Evolutionary conservation across 2,797 vertebrate genomes (phyloP).

Genomic region (Hylomyscus alleni): DNA sequence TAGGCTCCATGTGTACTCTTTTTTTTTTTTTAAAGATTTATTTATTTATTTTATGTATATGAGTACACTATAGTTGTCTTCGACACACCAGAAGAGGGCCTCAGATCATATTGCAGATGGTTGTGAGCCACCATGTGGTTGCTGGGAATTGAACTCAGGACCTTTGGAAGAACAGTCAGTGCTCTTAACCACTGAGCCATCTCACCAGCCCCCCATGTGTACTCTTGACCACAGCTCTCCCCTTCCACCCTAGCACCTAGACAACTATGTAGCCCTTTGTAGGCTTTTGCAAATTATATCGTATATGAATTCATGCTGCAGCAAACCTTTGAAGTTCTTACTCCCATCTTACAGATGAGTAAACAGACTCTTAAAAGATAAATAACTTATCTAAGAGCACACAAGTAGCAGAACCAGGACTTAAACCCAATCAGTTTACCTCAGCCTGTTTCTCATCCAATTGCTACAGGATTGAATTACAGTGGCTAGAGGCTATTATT

Average conservation of each 20-base stretch:
- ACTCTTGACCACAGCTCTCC: background rate
- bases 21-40: no score
- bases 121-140: no score
- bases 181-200: no score
- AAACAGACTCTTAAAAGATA: background rate
- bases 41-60: no score
- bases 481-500: background rate
- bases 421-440: background rate
- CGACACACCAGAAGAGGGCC: no score
- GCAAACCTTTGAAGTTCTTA: constrained; percentile 51
- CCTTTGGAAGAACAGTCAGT: no score
- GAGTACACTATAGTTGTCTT: no score
- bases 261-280: background rate
- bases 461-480: background rate
- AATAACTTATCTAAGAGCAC: constrained; percentile 34
- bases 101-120: no score
- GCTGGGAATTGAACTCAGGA: no score
- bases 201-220: no score
- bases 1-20: background rate
- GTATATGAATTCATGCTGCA: constrained; percentile 15
- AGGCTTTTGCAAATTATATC: background rate
- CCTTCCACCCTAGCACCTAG: background rate
- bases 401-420: constrained; percentile 4
- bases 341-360: background rate
- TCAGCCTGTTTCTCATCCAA: background rate